Evolutionary conservation across 1,140 invertebrate species (phyloP), one percentile per base, ranked within the genome.

Genomic region (Cherax quadricarinatus): DNA sequence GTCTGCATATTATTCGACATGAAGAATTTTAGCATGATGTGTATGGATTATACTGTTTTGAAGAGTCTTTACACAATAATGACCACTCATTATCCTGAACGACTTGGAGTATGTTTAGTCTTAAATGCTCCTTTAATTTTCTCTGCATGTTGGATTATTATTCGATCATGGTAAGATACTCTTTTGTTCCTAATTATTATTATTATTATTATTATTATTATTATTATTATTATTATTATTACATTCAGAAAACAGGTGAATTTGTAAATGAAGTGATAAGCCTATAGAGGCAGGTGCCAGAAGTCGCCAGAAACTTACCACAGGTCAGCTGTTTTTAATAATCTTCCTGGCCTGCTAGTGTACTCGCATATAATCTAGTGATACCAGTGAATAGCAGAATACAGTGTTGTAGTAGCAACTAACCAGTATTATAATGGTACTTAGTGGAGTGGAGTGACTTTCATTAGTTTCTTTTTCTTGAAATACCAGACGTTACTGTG

Each of bases 61-160:
- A 86, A 81, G 41, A 86, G n/a, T 7, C 84, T 91, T 4, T 86
- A 53, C 41, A 70, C 24, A 18, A 53, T 91, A 14, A 86, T 91
- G 90, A 70, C 41, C 9, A 84, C 86, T 41, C 90, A 91, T 41
- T 91, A 91, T 41, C 90, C 90, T 9, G 90, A 91, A 60, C n/a
- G 90, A 21, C 84, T 91, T 53, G 90, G 90, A n/a, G 90, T 91
- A 3, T 81, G 83, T 30, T 48, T 91, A 1, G 51, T 86, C 21
- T 41, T 91, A 14, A 91, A 87, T 73, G 90, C 90, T 30, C 90
- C 90, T 21, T 66, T 86, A 51, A 87, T 91, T 4, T 91, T 91
- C 24, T 70, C 83, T 7, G 79, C 82, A 21, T 91, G 90, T n/a
- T 91, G 90, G 90, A 24, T 79, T 30, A 91, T 91, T 53, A 91